Percentiles rank a stretch among this genome's conserved stretches.
These are phyloP conservation scores for Laodelphax striatellus DNA, from an alignment of 1,140 invertebrate species.

Conservation along the genomic window DNA sequence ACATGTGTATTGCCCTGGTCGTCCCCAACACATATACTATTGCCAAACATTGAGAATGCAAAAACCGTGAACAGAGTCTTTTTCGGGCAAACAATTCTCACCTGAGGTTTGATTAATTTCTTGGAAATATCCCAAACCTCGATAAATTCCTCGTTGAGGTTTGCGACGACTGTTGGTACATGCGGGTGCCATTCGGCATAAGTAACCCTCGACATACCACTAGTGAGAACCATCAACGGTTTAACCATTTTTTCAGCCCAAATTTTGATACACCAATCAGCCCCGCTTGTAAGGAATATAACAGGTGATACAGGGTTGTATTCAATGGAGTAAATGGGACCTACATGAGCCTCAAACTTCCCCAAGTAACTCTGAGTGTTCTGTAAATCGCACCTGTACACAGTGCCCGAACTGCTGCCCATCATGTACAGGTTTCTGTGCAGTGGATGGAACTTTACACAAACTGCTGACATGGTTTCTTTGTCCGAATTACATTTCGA, in stretches of 20 bases:
- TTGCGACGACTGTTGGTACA: slow-evolving; percentile 42
- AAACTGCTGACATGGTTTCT: background rate
- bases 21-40: slow-evolving; percentile 10
- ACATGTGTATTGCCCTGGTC: slow-evolving; percentile 11
- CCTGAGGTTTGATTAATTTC: slow-evolving; percentile 17
- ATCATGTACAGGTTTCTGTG: slow-evolving; percentile 7
- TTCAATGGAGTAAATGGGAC: slow-evolving; percentile 38
- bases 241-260: slow-evolving; percentile 34
- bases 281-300: slow-evolving; percentile 42
- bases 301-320: slow-evolving; percentile 40
- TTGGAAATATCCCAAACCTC: slow-evolving; percentile 24
- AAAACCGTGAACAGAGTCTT: slow-evolving; percentile 4
- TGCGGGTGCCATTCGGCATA: slow-evolving; percentile 42
- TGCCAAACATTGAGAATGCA: slow-evolving; percentile 1
- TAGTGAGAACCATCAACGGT: slow-evolving; percentile 19
- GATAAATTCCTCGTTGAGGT: slow-evolving; percentile 35
- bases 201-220: slow-evolving; percentile 27
- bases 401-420: slow-evolving; percentile 9
- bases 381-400: slow-evolving; percentile 28
- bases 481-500: slow-evolving; percentile 2
- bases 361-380: slow-evolving; percentile 24
- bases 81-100: background rate
- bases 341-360: slow-evolving; percentile 38
- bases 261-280: slow-evolving; percentile 43
- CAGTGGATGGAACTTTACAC: slow-evolving; percentile 5